phyloP scores from a whole-genome alignment of 2,888 invertebrate genomes.

The Trissolcus brochymenae region DNA sequence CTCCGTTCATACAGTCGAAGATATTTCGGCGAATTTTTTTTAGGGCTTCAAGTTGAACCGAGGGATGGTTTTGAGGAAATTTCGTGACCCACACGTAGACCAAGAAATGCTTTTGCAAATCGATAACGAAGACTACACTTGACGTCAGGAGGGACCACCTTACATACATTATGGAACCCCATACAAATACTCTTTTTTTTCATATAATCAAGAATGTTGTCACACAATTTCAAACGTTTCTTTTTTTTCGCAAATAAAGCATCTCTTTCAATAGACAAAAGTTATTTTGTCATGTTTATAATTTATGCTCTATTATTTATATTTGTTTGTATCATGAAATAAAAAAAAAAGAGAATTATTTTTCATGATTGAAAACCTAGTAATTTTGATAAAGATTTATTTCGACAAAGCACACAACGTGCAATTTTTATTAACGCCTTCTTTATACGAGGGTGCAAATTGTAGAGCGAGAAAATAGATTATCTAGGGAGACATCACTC shows the following conservation, averaged over 20 bases:
- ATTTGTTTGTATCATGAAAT: background rate
- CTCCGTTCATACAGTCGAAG: constrained; percentile 17
- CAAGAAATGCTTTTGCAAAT: constrained; percentile 48
- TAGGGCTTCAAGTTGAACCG: constrained; percentile 8
- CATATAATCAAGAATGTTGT: background rate
- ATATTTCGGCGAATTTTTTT: constrained; percentile 39
- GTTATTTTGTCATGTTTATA: background rate
- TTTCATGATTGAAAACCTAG: background rate
- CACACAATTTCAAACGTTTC: background rate
- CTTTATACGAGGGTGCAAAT: constrained; percentile 21
- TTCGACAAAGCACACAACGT: constrained; percentile 4
- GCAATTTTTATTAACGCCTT: constrained; percentile 18
- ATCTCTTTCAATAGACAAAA: too few species aligned
- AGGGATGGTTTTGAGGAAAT: constrained; percentile 40
- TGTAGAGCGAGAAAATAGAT: constrained; percentile 36
- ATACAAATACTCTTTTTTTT: background rate
- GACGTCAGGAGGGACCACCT: constrained; percentile 46
- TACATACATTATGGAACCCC: constrained; percentile 7
- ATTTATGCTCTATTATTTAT: background rate
- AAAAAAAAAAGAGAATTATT: background rate
- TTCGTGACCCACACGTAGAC: constrained; percentile 41
- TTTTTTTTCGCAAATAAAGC: background rate
- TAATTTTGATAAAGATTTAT: constrained; percentile 1
- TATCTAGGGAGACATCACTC: constrained; percentile 30
- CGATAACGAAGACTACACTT: constrained; percentile 51